phyloP scores from a whole-genome alignment of 2,113 vertebrate species.

The rat (Rattus norvegicus) region DNA sequence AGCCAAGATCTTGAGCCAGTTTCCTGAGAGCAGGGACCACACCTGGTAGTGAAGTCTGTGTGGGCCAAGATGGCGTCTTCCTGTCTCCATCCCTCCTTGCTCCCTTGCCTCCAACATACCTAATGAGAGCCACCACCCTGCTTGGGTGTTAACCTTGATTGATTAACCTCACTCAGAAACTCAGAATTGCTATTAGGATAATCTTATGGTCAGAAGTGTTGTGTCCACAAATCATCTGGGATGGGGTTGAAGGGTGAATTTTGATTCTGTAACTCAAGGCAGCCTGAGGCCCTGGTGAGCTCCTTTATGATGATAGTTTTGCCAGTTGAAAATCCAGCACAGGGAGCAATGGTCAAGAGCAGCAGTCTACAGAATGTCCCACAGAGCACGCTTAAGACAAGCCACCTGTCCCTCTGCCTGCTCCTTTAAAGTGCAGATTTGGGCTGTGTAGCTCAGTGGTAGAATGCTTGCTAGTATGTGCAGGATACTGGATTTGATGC shows the following conservation, averaged over 20 bases:
- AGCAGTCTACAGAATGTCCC: neutral
- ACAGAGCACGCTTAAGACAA: neutral
- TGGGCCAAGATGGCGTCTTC: neutral
- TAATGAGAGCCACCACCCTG: fast-evolving
- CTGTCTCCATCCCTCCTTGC: neutral
- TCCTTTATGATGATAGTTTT: neutral
- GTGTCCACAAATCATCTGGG: fast-evolving
- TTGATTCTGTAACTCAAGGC: neutral
- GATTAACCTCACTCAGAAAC: neutral
- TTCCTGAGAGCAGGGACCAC: neutral
- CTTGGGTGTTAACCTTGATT: fast-evolving
- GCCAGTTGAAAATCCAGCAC: neutral
- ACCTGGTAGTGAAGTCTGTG: neutral
- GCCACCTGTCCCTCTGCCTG: neutral
- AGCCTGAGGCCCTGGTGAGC: no score
- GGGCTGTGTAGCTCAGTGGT: neutral
- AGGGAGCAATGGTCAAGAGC: neutral
- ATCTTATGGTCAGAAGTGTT: fast-evolving
- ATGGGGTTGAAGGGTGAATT: neutral
- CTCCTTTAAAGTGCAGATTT: neutral
- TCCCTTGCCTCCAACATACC: fast-evolving
- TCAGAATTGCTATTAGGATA: neutral
- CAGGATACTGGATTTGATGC: neutral
- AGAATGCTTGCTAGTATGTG: neutral
- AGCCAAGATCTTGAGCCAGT: neutral